Evolutionary conservation across 2,797 vertebrate genomes (phyloP).

Genomic region (Huso huso): DNA sequence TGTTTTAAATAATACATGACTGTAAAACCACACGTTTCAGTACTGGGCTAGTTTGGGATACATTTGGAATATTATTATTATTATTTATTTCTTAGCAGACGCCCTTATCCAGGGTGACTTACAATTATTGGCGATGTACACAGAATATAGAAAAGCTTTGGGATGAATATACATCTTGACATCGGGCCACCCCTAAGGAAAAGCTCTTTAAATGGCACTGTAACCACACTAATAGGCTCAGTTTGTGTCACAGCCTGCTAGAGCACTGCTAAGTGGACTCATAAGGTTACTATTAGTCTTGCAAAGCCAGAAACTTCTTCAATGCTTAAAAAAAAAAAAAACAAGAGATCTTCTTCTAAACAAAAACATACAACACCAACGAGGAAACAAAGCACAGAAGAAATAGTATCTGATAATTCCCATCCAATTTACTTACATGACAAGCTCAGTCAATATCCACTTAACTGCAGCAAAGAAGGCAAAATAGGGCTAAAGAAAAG

Average conservation of each 20-base stretch:
- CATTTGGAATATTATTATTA: too few relatives aligned
- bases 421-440: slow-evolving; percentile 77
- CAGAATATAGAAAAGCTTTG: too few relatives aligned
- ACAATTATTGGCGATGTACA: too few relatives aligned
- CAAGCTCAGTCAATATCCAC: slow-evolving; percentile 90
- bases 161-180: too few relatives aligned
- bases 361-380: slow-evolving; percentile 14
- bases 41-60: too few relatives aligned
- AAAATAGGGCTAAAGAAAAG: slow-evolving; percentile 77
- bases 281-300: slow-evolving; percentile 39
- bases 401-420: slow-evolving; percentile 17
- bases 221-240: slow-evolving; percentile 50
- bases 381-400: slow-evolving; percentile 8
- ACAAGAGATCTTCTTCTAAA: neutral
- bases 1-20: too few relatives aligned
- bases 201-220: slow-evolving; percentile 35
- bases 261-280: slow-evolving; percentile 38
- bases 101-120: too few relatives aligned
- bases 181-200: too few relatives aligned
- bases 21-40: too few relatives aligned
- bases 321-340: slow-evolving; percentile 29
- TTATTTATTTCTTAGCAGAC: too few relatives aligned
- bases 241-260: slow-evolving; percentile 35
- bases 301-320: slow-evolving; percentile 21
- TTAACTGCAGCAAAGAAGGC: slow-evolving; percentile 81